Percentiles rank a stretch among this genome's conserved stretches.
phyloP scores from a whole-genome alignment of 2,888 invertebrate genomes.

The Argynnis bischoffii region DNA sequence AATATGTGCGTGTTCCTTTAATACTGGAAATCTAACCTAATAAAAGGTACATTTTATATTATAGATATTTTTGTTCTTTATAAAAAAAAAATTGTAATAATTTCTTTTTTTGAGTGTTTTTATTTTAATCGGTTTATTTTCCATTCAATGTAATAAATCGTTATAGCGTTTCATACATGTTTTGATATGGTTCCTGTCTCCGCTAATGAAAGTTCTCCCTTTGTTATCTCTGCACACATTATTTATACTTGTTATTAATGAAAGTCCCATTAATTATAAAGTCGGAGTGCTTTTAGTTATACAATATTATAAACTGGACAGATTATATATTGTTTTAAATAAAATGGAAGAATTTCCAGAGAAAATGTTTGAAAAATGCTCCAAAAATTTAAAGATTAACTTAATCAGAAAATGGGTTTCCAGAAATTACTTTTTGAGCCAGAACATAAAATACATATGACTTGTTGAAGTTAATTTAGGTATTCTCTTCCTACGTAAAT shows the following conservation, averaged over 20 bases:
- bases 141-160: slow-evolving; percentile 33
- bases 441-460: slow-evolving; percentile 11
- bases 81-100: too few species aligned
- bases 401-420: background rate
- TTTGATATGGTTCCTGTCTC: slow-evolving; percentile 58
- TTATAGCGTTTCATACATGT: slow-evolving; percentile 56
- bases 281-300: slow-evolving; percentile 16
- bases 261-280: slow-evolving; percentile 37
- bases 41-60: too few species aligned
- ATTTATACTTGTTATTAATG: slow-evolving; percentile 35
- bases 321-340: background rate
- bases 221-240: slow-evolving; percentile 37
- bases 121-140: background rate
- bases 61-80: too few species aligned
- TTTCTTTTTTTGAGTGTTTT: too few species aligned
- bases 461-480: slow-evolving; percentile 25
- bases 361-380: background rate
- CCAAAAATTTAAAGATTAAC: background rate
- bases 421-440: slow-evolving; percentile 9
- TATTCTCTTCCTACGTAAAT: slow-evolving; percentile 28
- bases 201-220: slow-evolving; percentile 60
- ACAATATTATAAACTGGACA: slow-evolving; percentile 15
- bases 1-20: too few species aligned
- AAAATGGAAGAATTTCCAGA: background rate
- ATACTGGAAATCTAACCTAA: too few species aligned